Percentiles rank a stretch among this genome's conserved stretches.
These are phyloP conservation scores for Ifrita kowaldi DNA, from an alignment of 2,113 vertebrate genomes.

Conservation along the genomic window DNA sequence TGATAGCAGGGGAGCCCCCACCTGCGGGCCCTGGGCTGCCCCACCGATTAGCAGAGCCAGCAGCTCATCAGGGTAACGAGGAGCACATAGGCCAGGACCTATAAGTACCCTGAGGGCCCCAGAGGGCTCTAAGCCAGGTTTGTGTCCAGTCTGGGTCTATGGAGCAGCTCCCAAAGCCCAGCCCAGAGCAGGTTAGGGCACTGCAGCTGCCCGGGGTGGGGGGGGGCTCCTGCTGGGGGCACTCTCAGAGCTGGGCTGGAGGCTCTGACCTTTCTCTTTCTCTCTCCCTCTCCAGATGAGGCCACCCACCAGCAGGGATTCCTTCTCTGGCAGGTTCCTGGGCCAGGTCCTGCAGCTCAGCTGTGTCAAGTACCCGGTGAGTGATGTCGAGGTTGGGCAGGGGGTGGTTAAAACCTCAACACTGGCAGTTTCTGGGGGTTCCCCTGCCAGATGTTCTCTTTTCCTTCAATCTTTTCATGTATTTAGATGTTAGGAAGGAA, in stretches of 20 bases:
- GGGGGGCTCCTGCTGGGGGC: rapidly evolving
- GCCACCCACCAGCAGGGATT: not conserved
- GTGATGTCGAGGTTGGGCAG: not conserved
- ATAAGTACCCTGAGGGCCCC: not conserved
- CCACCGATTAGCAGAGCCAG: not conserved
- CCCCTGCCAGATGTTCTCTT: not conserved
- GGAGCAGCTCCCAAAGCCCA: not conserved
- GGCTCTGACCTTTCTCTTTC: not conserved
- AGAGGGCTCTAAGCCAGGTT: rapidly evolving
- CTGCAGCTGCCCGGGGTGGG: rapidly evolving
- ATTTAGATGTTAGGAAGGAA: not conserved
- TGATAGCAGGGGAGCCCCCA: rapidly evolving
- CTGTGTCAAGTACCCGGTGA: not conserved
- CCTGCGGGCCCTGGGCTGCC: rapidly evolving
- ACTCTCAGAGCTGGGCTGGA: rapidly evolving
- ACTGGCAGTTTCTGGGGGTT: rapidly evolving
- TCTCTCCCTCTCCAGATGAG: not conserved
- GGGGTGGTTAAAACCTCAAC: not conserved
- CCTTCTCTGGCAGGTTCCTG: not conserved
- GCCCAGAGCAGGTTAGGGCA: not conserved
- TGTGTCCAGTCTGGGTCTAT: rapidly evolving
- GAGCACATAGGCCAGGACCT: not conserved
- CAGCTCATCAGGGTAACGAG: not conserved
- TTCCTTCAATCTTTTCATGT: not conserved
- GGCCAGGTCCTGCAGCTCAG: not conserved